Evolutionary conservation across 2,888 invertebrate species (phyloP).

Genomic region (Conomelus anceps): DNA sequence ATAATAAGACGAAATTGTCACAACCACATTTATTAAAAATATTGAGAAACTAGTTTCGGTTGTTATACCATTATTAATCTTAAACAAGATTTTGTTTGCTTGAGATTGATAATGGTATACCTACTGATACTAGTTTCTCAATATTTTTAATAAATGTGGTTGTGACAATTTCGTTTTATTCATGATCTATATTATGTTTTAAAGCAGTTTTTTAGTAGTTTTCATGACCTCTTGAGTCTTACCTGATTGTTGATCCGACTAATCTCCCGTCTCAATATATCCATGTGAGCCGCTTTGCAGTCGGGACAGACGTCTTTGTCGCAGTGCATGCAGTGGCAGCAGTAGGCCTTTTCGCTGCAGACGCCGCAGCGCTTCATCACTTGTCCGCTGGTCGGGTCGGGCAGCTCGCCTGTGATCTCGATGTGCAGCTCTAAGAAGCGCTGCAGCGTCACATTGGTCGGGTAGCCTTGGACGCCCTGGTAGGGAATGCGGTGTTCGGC

Average conservation of each 20-base stretch:
- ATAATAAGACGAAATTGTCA: no score
- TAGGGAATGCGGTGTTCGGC: constrained; percentile 95
- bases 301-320: constrained; percentile 95
- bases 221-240: no score
- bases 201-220: no score
- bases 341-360: constrained; percentile 86
- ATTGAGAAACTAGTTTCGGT: no score
- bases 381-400: constrained; percentile 75
- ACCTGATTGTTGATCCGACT: constrained; percentile 80
- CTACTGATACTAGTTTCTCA: no score
- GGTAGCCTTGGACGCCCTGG: constrained; percentile 89
- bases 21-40: no score
- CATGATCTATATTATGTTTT: no score
- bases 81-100: no score
- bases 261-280: constrained; percentile 87
- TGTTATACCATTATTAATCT: no score
- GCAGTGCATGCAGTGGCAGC: constrained; percentile 87
- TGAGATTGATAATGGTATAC: no score
- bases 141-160: no score
- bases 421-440: constrained; percentile 91
- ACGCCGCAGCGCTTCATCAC: constrained; percentile 90
- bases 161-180: no score
- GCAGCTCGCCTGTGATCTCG: constrained; percentile 84
- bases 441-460: constrained; percentile 92
- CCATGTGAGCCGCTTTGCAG: constrained; percentile 94